phyloP scores from a whole-genome alignment of 1,140 invertebrate genomes.

The Calliopsis andreniformis region DNA sequence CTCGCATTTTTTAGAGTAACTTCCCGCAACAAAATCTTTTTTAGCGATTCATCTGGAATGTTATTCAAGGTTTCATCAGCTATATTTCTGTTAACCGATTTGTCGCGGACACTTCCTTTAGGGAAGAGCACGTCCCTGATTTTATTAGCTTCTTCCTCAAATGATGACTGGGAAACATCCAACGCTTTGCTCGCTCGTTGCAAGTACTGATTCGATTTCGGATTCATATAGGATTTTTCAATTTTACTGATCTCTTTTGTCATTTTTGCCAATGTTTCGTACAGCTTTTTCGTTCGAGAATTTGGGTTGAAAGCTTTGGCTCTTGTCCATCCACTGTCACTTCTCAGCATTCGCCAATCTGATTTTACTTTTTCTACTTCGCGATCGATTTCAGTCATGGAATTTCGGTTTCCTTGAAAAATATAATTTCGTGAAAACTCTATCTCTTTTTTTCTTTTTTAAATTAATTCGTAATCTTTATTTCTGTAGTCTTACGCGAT shows the following conservation, averaged over 20 bases:
- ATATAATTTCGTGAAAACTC: neutral
- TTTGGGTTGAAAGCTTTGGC: conserved; percentile 19
- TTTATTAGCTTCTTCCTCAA: conserved; percentile 30
- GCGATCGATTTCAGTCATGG: conserved; percentile 28
- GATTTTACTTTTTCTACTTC: conserved; percentile 52
- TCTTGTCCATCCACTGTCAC: conserved; percentile 9
- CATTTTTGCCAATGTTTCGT: conserved; percentile 52
- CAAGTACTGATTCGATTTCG: conserved; percentile 34
- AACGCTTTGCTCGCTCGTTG: conserved; percentile 32
- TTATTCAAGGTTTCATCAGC: conserved; percentile 1
- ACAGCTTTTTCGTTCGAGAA: conserved; percentile 44
- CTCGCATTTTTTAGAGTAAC: neutral
- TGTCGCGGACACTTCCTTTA: neutral
- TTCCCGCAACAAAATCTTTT: neutral
- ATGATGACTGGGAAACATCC: neutral
- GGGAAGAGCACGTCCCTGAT: conserved; percentile 34
- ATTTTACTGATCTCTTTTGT: conserved; percentile 45
- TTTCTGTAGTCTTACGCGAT: conserved; percentile 32
- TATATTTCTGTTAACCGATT: neutral
- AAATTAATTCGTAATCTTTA: no score
- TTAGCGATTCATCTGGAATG: neutral
- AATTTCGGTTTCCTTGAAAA: conserved; percentile 20
- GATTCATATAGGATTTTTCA: conserved; percentile 37
- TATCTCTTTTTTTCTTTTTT: no score
- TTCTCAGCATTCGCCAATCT: conserved; percentile 53